Base-by-base conservation (phyloP, 1,140 invertebrate species). In the Drosophila cardini region DNA sequence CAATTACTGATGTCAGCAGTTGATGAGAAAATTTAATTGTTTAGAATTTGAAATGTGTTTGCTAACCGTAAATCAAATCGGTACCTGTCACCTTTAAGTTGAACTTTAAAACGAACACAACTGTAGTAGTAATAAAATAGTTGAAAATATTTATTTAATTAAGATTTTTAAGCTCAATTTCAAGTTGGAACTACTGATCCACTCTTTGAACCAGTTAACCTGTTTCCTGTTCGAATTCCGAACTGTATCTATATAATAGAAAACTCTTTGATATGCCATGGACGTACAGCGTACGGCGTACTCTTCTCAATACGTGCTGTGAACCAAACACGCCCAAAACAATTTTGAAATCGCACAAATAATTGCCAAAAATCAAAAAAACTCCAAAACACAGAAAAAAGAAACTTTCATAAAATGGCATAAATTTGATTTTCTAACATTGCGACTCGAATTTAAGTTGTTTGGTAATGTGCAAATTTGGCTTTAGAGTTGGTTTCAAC, bases 261-360 rank as follows among this genome's bases (percentile, higher is more conserved):
- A 83, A 87, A 73, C 83, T 87, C 38, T 87, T 86, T 86, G 69
- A 72, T 73, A 86, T 86, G 64, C 82, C 40, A 63, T 26, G 21
- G 21, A 5, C 21, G 21, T 26, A 26, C n/a, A 57, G 68, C 76
- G 60, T 87, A 58, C 53, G 46, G 9, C 45, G 18, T 53, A 72
- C 64, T 68, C 72, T 63, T 18, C 30, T 34, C 58, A 63, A 15
- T 52, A 86, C 82, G 82, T 86, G 82, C 63, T 76, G 21, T 67
- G 82, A 70, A 72, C 69, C 30, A 68, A 65, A 63, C 57, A 75
- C 64, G 43, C 61, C 56, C 67, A 62, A 70, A 55, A 68, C 63
- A 67, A 87, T 86, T 86, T 86, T 68, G 82, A 86, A 86, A 87
- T 78, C 74, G 78, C 82, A 79, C 65, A 83, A 81, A 73, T 73